Conservation (phyloP, 2,888 invertebrate species). For the Amphipyra tragopoginis region DNA sequence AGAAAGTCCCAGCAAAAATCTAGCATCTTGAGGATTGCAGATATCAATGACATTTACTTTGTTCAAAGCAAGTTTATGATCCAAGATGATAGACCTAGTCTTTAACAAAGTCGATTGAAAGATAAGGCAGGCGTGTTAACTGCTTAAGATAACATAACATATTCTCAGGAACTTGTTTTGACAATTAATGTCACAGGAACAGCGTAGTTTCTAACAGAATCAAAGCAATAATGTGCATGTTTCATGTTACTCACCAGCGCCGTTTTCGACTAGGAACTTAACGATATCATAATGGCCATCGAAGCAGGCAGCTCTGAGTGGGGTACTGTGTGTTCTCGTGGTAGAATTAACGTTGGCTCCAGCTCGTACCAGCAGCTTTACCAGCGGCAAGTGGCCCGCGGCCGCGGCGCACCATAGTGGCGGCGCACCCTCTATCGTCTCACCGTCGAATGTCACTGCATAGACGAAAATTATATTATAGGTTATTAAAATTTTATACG, state of each 20-base stretch:
- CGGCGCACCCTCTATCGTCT: slow-evolving; percentile 98
- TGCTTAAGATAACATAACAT: too few relatives aligned
- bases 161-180: too few relatives aligned
- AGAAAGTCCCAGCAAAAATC: too few relatives aligned
- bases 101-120: too few relatives aligned
- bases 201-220: too few relatives aligned
- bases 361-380: slow-evolving; percentile 94
- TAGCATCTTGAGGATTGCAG: too few relatives aligned
- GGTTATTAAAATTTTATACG: too few relatives aligned
- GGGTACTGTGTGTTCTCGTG: slow-evolving; percentile 98
- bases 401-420: slow-evolving; percentile 99
- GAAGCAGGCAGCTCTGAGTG: slow-evolving; percentile 98
- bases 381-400: slow-evolving; percentile 97
- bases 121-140: too few relatives aligned
- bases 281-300: slow-evolving; percentile 99
- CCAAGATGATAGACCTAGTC: too few relatives aligned
- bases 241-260: slow-evolving; percentile 94
- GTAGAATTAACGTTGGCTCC: slow-evolving; percentile 98
- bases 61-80: too few relatives aligned
- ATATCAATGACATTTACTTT: too few relatives aligned
- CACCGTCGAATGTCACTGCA: slow-evolving; percentile 98
- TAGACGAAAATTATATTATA: neutral
- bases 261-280: slow-evolving; percentile 96
- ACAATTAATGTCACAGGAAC: too few relatives aligned
- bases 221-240: neutral